Percentiles rank a stretch among this genome's conserved stretches.
phyloP scores from a whole-genome alignment of 2,113 vertebrate genomes.

The Notarius lentiginosus region DNA sequence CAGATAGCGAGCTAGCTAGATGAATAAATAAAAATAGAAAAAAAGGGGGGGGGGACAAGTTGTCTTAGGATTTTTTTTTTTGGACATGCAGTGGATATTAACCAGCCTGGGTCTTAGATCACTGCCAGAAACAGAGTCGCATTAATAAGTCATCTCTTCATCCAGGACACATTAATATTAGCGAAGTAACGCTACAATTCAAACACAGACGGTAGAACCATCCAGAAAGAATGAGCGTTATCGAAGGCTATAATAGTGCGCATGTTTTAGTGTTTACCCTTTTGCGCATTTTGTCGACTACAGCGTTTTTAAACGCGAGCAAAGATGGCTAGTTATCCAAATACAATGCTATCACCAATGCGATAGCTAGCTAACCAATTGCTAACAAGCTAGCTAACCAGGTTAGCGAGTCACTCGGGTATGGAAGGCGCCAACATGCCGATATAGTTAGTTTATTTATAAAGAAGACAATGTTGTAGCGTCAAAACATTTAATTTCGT shows the following conservation, averaged over 20 bases:
- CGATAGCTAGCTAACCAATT: slow-evolving; percentile 20
- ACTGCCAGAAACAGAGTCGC: neutral
- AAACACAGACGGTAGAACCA: neutral
- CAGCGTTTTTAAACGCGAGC: neutral
- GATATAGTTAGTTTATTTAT: neutral
- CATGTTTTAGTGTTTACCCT: neutral
- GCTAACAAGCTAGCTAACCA: slow-evolving; percentile 11
- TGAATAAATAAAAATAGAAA: neutral
- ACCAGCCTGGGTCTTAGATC: neutral
- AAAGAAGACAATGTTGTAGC: neutral
- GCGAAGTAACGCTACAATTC: neutral
- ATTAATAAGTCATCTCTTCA: too few relatives aligned
- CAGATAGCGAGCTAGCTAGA: neutral
- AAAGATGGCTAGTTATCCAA: neutral
- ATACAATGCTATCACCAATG: slow-evolving; percentile 21
- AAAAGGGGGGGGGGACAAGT: too few relatives aligned
- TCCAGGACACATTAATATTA: neutral
- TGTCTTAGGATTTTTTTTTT: too few relatives aligned
- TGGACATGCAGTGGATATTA: neutral
- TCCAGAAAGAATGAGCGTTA: neutral
- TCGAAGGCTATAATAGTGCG: too few relatives aligned
- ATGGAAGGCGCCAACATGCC: neutral
- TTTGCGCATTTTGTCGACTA: neutral
- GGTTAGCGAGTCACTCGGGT: neutral
- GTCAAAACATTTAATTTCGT: neutral